Base-by-base conservation (phyloP, 2,113 vertebrate species). In the Lycocorax pyrrhopterus region DNA sequence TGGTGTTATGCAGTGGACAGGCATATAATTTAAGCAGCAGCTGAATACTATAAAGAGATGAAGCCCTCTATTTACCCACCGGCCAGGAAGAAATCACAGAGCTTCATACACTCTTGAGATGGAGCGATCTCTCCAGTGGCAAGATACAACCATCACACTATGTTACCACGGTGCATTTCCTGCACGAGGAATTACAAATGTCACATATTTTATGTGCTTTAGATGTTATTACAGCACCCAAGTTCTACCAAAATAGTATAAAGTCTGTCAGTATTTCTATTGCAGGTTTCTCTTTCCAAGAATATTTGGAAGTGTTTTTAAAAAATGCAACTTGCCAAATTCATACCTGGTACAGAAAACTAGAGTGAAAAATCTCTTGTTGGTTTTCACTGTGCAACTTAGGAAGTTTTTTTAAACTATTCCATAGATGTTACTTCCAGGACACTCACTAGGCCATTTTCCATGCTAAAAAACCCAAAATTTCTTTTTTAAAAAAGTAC, bases 121-220 rank as follows among this genome's bases (percentile, higher is more conserved):
- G 95, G 92, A 95, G 76, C 80, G 86, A 93, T 75, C 96, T 94
- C 86, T 97, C 96, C 96, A 94, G 96, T 72, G 96, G 87, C 85
- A 95, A 96, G 96, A 94, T 89, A 96, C 69, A 97, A 95, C 44
- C 93, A 96, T 96, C 96, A 96, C 88, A 95, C 94, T 94, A 95
- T 92, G 96, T 94, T 93, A 96, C 80, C 92, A 96, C 73, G 88
- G 96, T 93, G 92, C 96, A 97, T 93, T 96, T 96, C 96, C 96
- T 96, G 96, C 96, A 96, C 92, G 86, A 95, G 94, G 92, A 96
- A 96, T 97, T 97, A 97, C 96, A 97, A 92, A 96, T 16, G 88
- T 96, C 94, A 96, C 46, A 84, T 89, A 84, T 92, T 93, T 93
- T 79, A 95, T 84, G 96, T 92, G 92, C 59, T 92, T 94, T 64